Conservation (phyloP, 2,888 invertebrate species). For the Frankliniella intonsa region DNA sequence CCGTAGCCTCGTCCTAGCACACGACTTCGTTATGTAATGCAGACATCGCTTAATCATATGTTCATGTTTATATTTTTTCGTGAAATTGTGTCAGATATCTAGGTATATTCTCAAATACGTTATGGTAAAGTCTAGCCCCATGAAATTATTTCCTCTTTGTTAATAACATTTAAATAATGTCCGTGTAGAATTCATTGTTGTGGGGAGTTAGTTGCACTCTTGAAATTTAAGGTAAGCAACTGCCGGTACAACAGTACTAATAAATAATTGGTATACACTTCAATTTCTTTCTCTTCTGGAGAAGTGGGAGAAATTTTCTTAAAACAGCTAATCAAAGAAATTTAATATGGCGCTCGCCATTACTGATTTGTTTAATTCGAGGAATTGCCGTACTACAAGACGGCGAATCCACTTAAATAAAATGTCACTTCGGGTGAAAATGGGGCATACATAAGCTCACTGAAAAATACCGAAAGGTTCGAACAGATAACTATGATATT, state of each 20-base stretch:
- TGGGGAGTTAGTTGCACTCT: slow-evolving; percentile 8
- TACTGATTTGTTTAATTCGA: no score
- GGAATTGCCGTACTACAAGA: no score
- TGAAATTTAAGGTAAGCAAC: slow-evolving; percentile 15
- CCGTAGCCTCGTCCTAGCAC: slow-evolving; percentile 21
- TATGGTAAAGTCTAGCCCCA: slow-evolving; percentile 3
- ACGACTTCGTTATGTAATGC: background rate
- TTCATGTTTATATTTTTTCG: slow-evolving; percentile 19
- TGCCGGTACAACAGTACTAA: background rate
- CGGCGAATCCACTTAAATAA: no score
- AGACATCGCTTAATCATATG: slow-evolving; percentile 5
- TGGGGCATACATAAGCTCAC: no score
- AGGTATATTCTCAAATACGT: slow-evolving; percentile 14
- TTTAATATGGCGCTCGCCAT: no score
- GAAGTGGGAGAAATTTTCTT: no score
- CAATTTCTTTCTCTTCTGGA: no score
- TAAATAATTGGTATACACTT: no score
- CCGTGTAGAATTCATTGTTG: slow-evolving; percentile 12
- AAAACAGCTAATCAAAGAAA: no score
- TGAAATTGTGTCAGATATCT: slow-evolving; percentile 8
- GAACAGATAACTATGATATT: no score
- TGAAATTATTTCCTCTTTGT: slow-evolving; percentile 4
- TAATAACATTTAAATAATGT: slow-evolving; percentile 10
- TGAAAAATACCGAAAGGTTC: no score
- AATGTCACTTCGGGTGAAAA: no score